Conservation (phyloP, 2,888 invertebrate species). For the Epsilonema sp. region DNA sequence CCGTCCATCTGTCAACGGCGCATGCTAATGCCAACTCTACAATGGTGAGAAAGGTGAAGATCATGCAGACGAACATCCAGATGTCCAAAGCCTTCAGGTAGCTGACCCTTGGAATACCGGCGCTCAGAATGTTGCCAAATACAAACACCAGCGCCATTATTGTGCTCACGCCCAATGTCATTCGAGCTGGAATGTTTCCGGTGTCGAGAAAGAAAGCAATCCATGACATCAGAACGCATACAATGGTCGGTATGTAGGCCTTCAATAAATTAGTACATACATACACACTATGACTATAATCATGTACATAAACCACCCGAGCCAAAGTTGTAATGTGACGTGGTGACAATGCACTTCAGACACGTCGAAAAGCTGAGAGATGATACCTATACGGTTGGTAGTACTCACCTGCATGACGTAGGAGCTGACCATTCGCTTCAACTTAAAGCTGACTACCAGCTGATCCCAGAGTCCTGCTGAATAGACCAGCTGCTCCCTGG, state of each 20-base stretch:
- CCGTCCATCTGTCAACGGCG: neutral
- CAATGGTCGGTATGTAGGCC: neutral
- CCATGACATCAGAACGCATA: neutral
- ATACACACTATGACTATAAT: too few species aligned
- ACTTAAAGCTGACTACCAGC: too few species aligned
- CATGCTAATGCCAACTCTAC: neutral
- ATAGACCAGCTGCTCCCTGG: too few species aligned
- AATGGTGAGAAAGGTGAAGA: neutral
- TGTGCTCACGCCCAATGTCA: neutral
- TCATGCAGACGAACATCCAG: neutral
- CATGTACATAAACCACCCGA: too few species aligned
- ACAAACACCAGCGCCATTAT: neutral
- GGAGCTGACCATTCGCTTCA: too few species aligned
- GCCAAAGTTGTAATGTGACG: too few species aligned
- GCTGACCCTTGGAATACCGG: neutral
- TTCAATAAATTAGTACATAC: too few species aligned
- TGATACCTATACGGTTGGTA: too few species aligned
- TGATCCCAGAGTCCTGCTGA: too few species aligned
- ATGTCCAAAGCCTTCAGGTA: neutral
- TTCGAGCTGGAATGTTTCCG: neutral
- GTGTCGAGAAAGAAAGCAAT: neutral
- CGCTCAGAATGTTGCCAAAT: neutral
- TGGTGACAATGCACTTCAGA: too few species aligned
- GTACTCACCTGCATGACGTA: too few species aligned
- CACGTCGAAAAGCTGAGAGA: too few species aligned